phyloP scores from a whole-genome alignment of 2,888 invertebrate species.

The Drosophila pseudotakahashii region DNA sequence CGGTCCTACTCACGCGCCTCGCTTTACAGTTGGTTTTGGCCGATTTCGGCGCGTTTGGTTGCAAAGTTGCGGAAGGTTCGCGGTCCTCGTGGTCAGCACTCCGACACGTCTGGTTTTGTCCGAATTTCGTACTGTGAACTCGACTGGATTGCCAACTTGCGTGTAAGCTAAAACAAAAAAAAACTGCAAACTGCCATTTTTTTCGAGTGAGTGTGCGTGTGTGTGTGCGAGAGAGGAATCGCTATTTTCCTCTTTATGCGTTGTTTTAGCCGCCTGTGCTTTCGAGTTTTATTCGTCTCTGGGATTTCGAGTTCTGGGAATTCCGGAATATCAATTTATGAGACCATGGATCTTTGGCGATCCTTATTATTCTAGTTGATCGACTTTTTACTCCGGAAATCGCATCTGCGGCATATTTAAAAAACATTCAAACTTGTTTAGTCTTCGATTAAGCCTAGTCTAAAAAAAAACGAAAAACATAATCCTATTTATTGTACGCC shows the following conservation, averaged over 20 bases:
- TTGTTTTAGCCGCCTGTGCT: background rate
- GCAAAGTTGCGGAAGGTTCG: background rate
- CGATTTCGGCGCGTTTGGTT: background rate
- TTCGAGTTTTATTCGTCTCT: background rate
- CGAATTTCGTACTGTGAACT: background rate
- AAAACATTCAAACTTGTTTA: background rate
- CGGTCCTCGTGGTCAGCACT: background rate
- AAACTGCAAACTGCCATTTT: background rate
- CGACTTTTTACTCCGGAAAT: background rate
- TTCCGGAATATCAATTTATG: background rate
- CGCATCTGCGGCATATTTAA: too few relatives aligned
- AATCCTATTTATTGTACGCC: too few relatives aligned
- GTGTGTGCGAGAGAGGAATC: background rate
- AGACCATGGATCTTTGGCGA: background rate
- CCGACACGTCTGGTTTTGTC: background rate
- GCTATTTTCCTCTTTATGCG: background rate
- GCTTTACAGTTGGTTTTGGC: constrained; percentile 1
- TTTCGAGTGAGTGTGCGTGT: constrained; percentile 4
- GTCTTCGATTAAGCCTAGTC: too few relatives aligned
- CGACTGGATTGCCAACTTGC: background rate
- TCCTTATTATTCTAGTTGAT: background rate
- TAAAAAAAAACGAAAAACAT: too few relatives aligned
- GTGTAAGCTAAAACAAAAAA: background rate
- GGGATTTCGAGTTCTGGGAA: background rate
- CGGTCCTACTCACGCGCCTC: too few relatives aligned